Base-by-base conservation (phyloP, 2,113 vertebrate species). In the Arvicanthis niloticus region DNA sequence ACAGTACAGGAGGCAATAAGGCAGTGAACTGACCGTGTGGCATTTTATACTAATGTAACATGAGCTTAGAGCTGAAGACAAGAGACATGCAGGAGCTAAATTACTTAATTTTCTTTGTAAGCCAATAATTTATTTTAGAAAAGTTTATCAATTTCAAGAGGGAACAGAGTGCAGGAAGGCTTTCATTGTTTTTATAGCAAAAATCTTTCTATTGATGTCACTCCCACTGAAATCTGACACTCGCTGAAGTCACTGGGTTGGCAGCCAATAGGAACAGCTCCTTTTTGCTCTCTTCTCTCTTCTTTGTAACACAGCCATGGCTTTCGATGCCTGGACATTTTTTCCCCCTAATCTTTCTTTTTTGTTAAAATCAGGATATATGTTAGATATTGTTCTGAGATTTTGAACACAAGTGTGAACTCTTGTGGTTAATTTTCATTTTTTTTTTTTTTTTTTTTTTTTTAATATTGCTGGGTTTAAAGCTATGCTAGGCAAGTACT, bases 81-180 rank as follows among this genome's bases (percentile, higher is more conserved):
- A 17, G 62, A 15, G 17, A 45, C 8, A 17, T 56, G 6, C 65
- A 15, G 48, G 68, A 88, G 68, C 21, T 82, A 17, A 84, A 84
- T 2, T 91, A 45, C n/a, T 88, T 72, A 65, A 40, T 89, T 42
- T 82, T 86, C 42, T 84, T 81, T 65, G 68, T 82, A 58, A 94
- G 76, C 24, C 56, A 70, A 58, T 60, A 92, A 21, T 67, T 40
- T 1, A 34, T 40, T 70, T 4, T 3, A 2, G 75, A 58, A 76
- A 86, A 62, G 51, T 40, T 58, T 94, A 10, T n/a, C 78, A 53
- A 12, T 75, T 34, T 34, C 67, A 1, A 11, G 40, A 70, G 67
- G 21, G 22, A n/a, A 10, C 15, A 16, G 29, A 31, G 29, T 34
- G 8, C 0, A 34, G 45, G n/a, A 22, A 21, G 8, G 5, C 2